Evolutionary conservation across 2,113 vertebrate genomes (phyloP).

Genomic region (Rhinoptilus africanus): DNA sequence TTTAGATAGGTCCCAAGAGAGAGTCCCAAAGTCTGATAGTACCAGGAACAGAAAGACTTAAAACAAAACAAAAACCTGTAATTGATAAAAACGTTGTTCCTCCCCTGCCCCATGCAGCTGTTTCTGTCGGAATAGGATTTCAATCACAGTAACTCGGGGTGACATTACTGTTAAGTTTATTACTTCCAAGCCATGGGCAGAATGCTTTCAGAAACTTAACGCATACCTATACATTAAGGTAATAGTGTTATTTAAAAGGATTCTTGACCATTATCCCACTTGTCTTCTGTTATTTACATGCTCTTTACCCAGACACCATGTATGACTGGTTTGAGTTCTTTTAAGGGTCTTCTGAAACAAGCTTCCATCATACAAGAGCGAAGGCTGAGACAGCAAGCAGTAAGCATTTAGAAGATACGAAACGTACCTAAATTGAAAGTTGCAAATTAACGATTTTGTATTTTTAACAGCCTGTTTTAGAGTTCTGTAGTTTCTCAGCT

Average conservation of each 20-base stretch:
- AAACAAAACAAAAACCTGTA: neutral
- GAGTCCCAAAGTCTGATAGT: neutral
- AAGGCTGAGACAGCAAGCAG: neutral
- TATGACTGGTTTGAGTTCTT: neutral
- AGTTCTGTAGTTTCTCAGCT: constrained; percentile 1
- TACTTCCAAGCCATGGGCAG: neutral
- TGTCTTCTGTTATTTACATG: neutral
- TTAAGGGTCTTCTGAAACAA: neutral
- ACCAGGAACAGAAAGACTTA: neutral
- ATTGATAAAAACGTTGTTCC: neutral
- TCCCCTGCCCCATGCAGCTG: neutral
- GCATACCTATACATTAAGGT: neutral
- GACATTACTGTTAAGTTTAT: neutral
- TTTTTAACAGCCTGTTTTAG: neutral
- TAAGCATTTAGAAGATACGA: neutral
- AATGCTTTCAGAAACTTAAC: neutral
- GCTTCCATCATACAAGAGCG: neutral
- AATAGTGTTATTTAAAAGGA: neutral
- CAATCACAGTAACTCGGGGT: neutral
- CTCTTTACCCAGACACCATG: neutral
- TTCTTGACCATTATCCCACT: neutral
- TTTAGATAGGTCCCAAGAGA: neutral
- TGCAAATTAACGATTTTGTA: neutral
- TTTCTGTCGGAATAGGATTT: neutral
- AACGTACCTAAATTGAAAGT: neutral